Evolutionary conservation across 2,888 invertebrate species (phyloP).

Genomic region (Lepidonotus clava): DNA sequence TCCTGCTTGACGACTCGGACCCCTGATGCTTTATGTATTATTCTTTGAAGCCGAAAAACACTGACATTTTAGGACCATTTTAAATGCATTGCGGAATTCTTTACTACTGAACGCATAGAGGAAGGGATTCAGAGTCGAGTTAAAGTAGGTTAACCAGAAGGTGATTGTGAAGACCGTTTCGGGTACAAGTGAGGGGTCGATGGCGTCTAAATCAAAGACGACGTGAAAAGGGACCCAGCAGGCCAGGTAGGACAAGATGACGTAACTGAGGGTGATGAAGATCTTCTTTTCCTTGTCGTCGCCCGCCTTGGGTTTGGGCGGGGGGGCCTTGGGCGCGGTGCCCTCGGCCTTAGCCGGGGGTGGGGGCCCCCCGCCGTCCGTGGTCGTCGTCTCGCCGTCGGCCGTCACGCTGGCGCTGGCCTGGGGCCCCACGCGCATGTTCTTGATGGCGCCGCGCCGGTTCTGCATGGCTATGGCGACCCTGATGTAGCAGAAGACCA

Average conservation of each 20-base stretch:
- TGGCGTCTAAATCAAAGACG: slow-evolving; percentile 65
- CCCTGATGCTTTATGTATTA: too few relatives aligned
- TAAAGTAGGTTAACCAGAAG: slow-evolving; percentile 67
- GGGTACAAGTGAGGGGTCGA: slow-evolving; percentile 62
- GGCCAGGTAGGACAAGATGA: slow-evolving; percentile 63
- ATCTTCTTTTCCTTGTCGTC: slow-evolving; percentile 62
- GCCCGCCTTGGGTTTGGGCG: not conserved
- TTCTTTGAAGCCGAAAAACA: not conserved
- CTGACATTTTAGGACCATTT: slow-evolving; percentile 60
- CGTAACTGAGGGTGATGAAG: slow-evolving; percentile 63
- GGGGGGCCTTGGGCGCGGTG: not conserved
- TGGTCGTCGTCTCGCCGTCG: not conserved
- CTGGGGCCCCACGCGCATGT: not conserved
- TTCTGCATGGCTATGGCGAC: slow-evolving; percentile 69
- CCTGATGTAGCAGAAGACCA: slow-evolving; percentile 72
- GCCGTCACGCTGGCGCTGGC: not conserved
- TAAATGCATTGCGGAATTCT: slow-evolving; percentile 62
- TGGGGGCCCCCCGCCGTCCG: not conserved
- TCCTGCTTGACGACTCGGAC: too few relatives aligned
- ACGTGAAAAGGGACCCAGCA: slow-evolving; percentile 67
- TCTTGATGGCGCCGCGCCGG: slow-evolving; percentile 47
- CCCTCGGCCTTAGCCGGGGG: not conserved
- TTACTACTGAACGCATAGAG: slow-evolving; percentile 63
- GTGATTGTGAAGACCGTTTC: slow-evolving; percentile 60
- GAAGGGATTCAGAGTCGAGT: slow-evolving; percentile 65